Conservation (phyloP, 1,140 invertebrate species). For the Dryas iulia region DNA sequence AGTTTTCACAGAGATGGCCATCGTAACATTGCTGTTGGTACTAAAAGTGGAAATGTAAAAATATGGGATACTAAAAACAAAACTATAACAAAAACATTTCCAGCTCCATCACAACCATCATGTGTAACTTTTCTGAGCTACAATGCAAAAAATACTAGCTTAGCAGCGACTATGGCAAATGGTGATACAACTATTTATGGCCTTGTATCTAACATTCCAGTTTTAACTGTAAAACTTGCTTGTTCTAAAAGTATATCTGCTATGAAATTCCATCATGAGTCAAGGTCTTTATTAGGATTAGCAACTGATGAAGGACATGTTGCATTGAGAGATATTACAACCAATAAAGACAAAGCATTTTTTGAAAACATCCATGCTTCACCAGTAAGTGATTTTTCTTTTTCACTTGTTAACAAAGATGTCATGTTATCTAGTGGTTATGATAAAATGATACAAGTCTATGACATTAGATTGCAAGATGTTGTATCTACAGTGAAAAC, state of each 20-base stretch:
- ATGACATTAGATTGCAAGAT: slow-evolving; percentile 71
- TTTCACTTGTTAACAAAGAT: slow-evolving; percentile 74
- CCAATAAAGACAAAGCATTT: slow-evolving; percentile 72
- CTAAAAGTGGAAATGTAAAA: slow-evolving; percentile 68
- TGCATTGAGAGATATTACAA: slow-evolving; percentile 69
- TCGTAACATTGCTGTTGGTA: slow-evolving; percentile 70
- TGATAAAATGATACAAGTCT: slow-evolving; percentile 74
- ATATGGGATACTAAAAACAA: slow-evolving; percentile 78
- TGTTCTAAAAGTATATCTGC: slow-evolving; percentile 71
- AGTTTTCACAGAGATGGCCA: slow-evolving; percentile 72
- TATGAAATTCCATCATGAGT: slow-evolving; percentile 76
- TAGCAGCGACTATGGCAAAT: slow-evolving; percentile 71
- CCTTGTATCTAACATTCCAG: slow-evolving; percentile 68
- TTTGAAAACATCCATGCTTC: slow-evolving; percentile 75
- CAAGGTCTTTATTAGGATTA: slow-evolving; percentile 64
- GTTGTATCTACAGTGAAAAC: slow-evolving; percentile 70
- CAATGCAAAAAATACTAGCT: slow-evolving; percentile 73
- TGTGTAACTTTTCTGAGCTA: slow-evolving; percentile 71
- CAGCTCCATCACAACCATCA: slow-evolving; percentile 55
- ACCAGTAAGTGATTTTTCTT: slow-evolving; percentile 73
- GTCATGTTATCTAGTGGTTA: slow-evolving; percentile 72
- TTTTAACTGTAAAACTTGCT: slow-evolving; percentile 65
- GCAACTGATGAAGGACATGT: slow-evolving; percentile 77
- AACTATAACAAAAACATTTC: slow-evolving; percentile 68
- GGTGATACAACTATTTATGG: slow-evolving; percentile 75